Conservation (phyloP, 2,113 vertebrate species). For the Rissa tridactyla region DNA sequence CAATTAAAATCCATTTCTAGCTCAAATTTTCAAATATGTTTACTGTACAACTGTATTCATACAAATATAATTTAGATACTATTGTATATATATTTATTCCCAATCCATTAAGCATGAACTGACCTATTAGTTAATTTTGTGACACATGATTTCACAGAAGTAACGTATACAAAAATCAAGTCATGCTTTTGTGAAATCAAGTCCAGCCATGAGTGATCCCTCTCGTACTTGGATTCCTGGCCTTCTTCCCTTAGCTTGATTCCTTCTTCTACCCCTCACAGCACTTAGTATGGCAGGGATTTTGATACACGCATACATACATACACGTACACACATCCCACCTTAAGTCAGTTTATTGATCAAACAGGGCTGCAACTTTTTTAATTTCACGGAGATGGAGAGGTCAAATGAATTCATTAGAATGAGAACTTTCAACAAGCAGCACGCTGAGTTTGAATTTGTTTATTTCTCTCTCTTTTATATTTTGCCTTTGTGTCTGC, state of each 20-base stretch:
- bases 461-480: conserved; percentile 27
- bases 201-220: background rate
- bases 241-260: background rate
- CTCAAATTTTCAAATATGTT: background rate
- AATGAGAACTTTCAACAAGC: conserved; percentile 39
- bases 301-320: background rate
- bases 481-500: background rate
- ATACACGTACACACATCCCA: background rate
- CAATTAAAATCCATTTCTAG: background rate
- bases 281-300: background rate
- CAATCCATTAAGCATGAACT: background rate
- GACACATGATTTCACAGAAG: background rate
- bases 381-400: background rate
- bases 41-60: background rate
- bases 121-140: background rate
- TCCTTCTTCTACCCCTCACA: background rate
- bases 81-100: background rate
- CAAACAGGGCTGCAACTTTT: background rate
- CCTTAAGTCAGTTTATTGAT: conserved; percentile 3
- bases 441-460: conserved; percentile 1
- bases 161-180: background rate
- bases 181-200: no score
- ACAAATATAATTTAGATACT: background rate
- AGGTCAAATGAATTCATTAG: conserved; percentile 29
- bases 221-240: background rate